Conservation (phyloP, 2,113 vertebrate species). For the Oncorhynchus clarkii region DNA sequence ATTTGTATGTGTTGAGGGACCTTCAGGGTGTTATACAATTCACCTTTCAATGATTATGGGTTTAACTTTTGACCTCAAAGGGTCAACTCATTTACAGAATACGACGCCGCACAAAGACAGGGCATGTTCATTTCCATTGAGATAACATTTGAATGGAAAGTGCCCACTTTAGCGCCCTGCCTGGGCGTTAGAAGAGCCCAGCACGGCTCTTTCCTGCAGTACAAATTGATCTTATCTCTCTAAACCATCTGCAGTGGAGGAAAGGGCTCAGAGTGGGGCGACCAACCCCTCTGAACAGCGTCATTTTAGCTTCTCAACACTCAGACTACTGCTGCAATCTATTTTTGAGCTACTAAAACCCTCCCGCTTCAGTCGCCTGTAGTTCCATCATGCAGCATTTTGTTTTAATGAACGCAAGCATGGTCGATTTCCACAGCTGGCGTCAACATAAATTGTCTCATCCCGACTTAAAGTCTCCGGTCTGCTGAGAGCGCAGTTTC, state of each 20-base stretch:
- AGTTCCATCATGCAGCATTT: neutral
- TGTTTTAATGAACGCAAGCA: neutral
- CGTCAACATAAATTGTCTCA: neutral
- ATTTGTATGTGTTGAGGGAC: too few relatives aligned
- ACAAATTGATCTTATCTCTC: neutral
- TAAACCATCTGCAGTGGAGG: neutral
- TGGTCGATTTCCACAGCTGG: neutral
- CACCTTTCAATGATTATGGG: too few relatives aligned
- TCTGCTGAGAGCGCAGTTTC: neutral
- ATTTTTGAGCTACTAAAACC: neutral
- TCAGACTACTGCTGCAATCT: neutral
- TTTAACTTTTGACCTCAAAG: too few relatives aligned
- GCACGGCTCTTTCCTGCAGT: neutral
- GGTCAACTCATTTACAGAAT: too few relatives aligned
- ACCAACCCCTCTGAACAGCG: neutral
- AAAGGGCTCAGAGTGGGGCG: neutral
- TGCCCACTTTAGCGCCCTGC: neutral
- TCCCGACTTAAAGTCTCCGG: neutral
- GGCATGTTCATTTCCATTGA: neutral
- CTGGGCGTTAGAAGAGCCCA: neutral
- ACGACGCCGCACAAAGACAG: too few relatives aligned
- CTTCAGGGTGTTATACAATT: too few relatives aligned
- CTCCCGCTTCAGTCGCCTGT: neutral
- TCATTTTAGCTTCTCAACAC: neutral
- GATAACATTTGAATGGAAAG: neutral